A percentile compares a stretch with the other conserved stretches of the same genome.
Evolutionary conservation across 2,113 vertebrate species (phyloP).

Genomic region (Rhinolophus ferrumequinum): DNA sequence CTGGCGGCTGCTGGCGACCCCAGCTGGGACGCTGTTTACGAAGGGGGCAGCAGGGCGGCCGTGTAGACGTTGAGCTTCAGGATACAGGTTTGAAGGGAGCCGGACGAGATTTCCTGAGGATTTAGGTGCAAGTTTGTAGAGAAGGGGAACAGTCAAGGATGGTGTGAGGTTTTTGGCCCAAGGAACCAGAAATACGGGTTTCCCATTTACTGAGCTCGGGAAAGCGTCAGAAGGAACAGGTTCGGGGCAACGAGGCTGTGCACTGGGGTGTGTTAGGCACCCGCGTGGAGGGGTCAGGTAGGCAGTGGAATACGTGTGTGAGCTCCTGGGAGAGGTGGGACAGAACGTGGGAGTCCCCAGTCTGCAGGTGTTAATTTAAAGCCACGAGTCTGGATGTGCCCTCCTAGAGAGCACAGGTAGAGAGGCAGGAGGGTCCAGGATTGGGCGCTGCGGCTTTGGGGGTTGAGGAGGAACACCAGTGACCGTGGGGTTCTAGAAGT

Average conservation of each 20-base stretch:
- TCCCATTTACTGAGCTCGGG: background rate
- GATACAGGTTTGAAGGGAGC: no score
- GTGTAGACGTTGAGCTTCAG: no score
- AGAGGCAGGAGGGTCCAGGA: background rate
- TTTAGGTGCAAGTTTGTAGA: background rate
- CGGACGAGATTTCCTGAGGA: background rate
- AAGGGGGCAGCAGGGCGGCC: no score
- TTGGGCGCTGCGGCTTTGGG: background rate
- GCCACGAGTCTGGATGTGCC: no score
- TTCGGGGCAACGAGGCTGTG: no score
- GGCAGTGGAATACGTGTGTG: background rate
- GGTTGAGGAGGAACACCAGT: background rate
- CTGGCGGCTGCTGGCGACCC: background rate
- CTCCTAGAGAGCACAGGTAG: background rate
- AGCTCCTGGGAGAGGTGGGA: background rate
- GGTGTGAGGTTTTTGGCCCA: background rate
- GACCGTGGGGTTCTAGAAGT: background rate
- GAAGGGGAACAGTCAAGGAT: background rate
- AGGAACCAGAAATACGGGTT: background rate
- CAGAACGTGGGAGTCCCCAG: background rate
- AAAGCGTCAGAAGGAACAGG: background rate
- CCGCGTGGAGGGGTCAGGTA: background rate
- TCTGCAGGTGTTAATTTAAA: background rate
- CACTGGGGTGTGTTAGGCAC: no score
- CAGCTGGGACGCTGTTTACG: background rate